Evolutionary conservation across 2,888 invertebrate genomes (phyloP).

Genomic region (Anaspis maculata): DNA sequence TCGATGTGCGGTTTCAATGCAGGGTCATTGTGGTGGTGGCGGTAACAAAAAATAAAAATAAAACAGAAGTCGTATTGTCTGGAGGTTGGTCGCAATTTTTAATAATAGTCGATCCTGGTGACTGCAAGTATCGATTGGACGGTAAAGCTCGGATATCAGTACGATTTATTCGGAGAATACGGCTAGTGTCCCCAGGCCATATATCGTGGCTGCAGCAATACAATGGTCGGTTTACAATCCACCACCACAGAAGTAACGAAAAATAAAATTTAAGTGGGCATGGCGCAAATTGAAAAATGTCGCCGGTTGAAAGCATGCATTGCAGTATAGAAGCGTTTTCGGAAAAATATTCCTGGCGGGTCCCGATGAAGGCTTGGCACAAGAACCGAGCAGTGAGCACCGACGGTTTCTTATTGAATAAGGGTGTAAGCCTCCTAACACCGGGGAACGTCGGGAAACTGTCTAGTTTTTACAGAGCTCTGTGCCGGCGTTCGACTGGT

Average conservation of each 20-base stretch:
- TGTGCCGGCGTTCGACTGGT: too few relatives aligned
- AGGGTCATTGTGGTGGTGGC: conserved; percentile 4
- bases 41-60: conserved; percentile 16
- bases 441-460: conserved; percentile 4
- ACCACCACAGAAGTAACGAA: conserved; percentile 6
- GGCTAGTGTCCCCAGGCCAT: conserved; percentile 38
- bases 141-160: conserved; percentile 32
- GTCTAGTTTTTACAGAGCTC: conserved; percentile 14
- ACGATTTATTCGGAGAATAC: conserved; percentile 40
- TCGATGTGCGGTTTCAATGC: too few relatives aligned
- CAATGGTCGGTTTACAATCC: not conserved
- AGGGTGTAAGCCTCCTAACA: conserved; percentile 9
- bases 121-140: conserved; percentile 33
- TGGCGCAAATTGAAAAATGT: not conserved
- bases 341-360: too few relatives aligned
- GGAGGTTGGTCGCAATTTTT: conserved; percentile 34
- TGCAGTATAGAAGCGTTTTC: too few relatives aligned
- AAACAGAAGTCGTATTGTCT: conserved; percentile 28
- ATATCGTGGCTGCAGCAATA: conserved; percentile 28
- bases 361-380: too few relatives aligned
- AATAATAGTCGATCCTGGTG: conserved; percentile 34
- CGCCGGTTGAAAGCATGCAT: not conserved
- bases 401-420: conserved; percentile 14
- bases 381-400: too few relatives aligned
- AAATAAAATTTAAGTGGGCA: too few relatives aligned